A percentile compares a stretch with the other conserved stretches of the same genome.
Conservation (phyloP, 1,140 invertebrate species). For the Magallana ariakensis region DNA sequence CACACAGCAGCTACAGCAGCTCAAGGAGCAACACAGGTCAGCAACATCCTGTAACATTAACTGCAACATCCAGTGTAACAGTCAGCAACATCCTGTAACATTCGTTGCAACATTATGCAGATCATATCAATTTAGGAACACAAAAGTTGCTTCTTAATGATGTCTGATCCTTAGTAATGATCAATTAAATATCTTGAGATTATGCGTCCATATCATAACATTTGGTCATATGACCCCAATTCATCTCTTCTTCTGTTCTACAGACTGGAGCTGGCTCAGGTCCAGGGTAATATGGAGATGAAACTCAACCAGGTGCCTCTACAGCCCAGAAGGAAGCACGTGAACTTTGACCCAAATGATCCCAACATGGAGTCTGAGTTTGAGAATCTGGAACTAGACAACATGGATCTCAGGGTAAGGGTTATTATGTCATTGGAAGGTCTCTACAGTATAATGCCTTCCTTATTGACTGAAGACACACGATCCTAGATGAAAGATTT, state of each 20-base stretch:
- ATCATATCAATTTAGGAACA: too few species aligned
- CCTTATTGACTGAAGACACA: too few species aligned
- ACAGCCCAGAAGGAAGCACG: slow-evolving; percentile 44
- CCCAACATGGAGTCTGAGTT: slow-evolving; percentile 57
- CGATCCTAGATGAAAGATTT: too few species aligned
- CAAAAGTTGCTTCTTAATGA: too few species aligned
- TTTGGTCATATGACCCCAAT: too few species aligned
- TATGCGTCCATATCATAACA: too few species aligned
- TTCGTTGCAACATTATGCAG: too few species aligned
- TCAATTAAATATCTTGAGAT: too few species aligned
- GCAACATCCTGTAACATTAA: not conserved
- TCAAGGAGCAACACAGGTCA: slow-evolving; percentile 69
- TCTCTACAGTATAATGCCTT: too few species aligned
- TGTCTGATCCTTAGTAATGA: too few species aligned
- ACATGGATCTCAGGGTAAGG: slow-evolving; percentile 73
- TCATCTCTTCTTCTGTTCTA: not conserved
- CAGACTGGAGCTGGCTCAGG: slow-evolving; percentile 69
- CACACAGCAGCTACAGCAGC: slow-evolving; percentile 63
- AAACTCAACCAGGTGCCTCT: slow-evolving; percentile 58
- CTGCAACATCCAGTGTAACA: too few species aligned
- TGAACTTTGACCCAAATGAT: slow-evolving; percentile 53
- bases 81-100: slow-evolving; percentile 50
- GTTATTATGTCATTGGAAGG: not conserved
- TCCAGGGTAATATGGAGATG: slow-evolving; percentile 63
- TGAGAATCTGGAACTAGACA: slow-evolving; percentile 71